Base-by-base conservation (phyloP, 2,888 invertebrate species). In the Luperina testacea region DNA sequence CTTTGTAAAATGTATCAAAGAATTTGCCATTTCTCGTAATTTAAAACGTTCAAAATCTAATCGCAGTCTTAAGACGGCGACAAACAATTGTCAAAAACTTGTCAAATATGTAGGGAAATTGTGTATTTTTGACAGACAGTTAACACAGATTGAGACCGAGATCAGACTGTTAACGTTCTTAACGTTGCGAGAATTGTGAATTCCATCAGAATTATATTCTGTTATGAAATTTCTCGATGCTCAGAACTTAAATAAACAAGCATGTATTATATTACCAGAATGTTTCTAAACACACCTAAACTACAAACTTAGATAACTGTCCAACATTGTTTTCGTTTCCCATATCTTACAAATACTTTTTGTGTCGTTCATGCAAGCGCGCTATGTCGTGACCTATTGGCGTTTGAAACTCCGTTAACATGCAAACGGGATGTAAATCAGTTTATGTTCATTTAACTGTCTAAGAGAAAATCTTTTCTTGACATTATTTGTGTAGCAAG, bases 371-470 rank as follows among this genome's bases (percentile, higher is more conserved):
- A 48, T 72, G 13, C 72, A 59, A 65, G 80, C 80, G 59, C 76
- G 70, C 63, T 48, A 1, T 42, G 80, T 63, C 73, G 75, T 88
- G 91, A 92, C 87, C 92, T 89, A 83, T 84, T 90, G 91, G 90
- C 91, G 84, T 87, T 80, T 82, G 71, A 75, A 89, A 85, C 84
- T 78, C 89, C 87, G 86, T 90, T 88, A 91, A 90, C 89, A 92
- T 90, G 89, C 89, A 90, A 91, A 90, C 90, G 78, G 91, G 90
- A 92, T 92, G 91, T 92, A 91, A 92, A 93, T 92, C 92, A 91
- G 93, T 93, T 87, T 92, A 92, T 81, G 82, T 79, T 87, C 90
- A 90, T 90, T 88, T 90, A 86, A 90, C 91, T 92, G 91, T 91
- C 91, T 88, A 87, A 90, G 90, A 91, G 89, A 91, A 90, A 91